phyloP scores from a whole-genome alignment of 1,140 invertebrate species.

The Nasonia giraulti region DNA sequence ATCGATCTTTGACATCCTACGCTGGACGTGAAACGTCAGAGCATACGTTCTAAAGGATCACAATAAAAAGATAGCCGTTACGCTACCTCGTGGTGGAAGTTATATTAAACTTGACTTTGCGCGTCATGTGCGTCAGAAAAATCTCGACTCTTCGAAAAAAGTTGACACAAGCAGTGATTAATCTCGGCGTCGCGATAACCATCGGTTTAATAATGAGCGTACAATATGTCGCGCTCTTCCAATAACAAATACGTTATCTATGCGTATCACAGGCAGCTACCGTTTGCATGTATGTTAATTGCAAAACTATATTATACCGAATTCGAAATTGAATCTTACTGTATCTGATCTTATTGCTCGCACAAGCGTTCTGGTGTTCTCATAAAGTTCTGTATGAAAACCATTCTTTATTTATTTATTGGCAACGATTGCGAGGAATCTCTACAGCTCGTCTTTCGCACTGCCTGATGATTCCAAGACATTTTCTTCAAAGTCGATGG shows the following conservation, averaged over 20 bases:
- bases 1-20: background rate
- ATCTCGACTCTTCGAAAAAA: background rate
- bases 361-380: background rate
- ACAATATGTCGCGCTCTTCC: constrained; percentile 14
- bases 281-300: constrained; percentile 14
- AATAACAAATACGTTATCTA: constrained; percentile 30
- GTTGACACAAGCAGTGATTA: constrained; percentile 19
- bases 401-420: background rate
- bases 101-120: constrained; percentile 2
- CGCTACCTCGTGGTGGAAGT: background rate
- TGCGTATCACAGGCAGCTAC: background rate
- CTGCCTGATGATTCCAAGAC: background rate
- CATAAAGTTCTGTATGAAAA: background rate
- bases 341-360: background rate
- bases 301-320: background rate
- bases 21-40: background rate
- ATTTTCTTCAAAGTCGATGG: constrained; percentile 74
- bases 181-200: background rate
- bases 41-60: background rate
- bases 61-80: background rate
- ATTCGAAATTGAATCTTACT: background rate
- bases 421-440: background rate
- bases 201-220: constrained; percentile 12
- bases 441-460: background rate
- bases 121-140: background rate